These are phyloP conservation scores for Phasianus colchicus DNA, from an alignment of 2,113 vertebrate genomes.

Conservation along the genomic window DNA sequence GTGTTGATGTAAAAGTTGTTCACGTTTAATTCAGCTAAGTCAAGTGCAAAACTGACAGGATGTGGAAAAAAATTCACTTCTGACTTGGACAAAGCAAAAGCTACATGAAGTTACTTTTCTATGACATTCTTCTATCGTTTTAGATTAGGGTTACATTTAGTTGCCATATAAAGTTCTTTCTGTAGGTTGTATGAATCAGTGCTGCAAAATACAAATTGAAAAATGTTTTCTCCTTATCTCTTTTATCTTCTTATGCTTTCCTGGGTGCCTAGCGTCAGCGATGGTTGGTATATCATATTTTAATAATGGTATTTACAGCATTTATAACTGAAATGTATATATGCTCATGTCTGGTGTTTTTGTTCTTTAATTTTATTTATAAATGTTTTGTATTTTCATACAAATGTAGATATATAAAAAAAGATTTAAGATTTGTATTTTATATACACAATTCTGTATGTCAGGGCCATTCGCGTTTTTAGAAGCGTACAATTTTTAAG, in stretches of 20 bases:
- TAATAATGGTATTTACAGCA: slow-evolving; percentile 60
- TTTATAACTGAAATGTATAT: slow-evolving; percentile 8
- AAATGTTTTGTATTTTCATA: background rate
- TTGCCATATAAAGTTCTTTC: background rate
- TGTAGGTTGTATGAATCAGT: background rate
- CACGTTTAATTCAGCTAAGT: background rate
- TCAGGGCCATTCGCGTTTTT: background rate
- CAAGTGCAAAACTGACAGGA: background rate
- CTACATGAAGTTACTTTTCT: background rate
- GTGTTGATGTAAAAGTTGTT: background rate
- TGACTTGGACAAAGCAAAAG: background rate
- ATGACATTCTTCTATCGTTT: background rate
- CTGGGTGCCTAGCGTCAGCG: slow-evolving; percentile 89
- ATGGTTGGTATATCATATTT: slow-evolving; percentile 93
- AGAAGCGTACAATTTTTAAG: background rate
- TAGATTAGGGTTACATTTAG: background rate
- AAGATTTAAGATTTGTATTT: background rate
- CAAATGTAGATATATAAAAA: background rate
- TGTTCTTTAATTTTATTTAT: background rate
- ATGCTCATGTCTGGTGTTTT: background rate
- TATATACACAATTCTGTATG: background rate
- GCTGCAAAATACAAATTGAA: background rate
- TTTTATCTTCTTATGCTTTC: slow-evolving; percentile 77
- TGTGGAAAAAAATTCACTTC: background rate
- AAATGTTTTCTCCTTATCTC: slow-evolving; percentile 59